phyloP scores from a whole-genome alignment of 2,113 vertebrate species.

The Climacteris rufus region DNA sequence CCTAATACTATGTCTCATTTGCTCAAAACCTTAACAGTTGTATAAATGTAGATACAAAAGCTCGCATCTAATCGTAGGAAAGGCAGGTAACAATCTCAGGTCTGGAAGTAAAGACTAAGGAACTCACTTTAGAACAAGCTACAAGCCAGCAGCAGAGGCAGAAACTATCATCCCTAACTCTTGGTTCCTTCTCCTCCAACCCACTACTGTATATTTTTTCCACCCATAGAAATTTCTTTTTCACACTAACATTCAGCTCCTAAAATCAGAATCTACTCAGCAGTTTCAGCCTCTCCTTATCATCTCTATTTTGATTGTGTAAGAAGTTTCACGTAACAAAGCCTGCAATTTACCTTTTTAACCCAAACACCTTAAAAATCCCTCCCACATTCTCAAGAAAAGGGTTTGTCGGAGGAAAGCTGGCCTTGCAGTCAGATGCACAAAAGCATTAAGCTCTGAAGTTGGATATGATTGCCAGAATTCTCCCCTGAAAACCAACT shows the following conservation, averaged over 20 bases:
- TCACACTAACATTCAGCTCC: not conserved
- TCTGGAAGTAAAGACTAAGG: not conserved
- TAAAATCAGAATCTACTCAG: not conserved
- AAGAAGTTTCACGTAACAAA: not conserved
- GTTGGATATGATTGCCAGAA: not conserved
- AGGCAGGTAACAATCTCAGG: not conserved
- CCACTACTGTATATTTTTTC: not conserved
- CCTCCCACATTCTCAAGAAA: not conserved
- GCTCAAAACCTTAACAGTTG: not conserved
- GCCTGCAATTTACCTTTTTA: slow-evolving; percentile 11
- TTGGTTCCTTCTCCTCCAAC: not conserved
- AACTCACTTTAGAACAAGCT: not conserved
- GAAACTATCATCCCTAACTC: not conserved
- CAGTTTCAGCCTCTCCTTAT: not conserved
- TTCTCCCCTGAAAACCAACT: not conserved
- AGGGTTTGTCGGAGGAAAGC: not conserved
- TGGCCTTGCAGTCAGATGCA: not conserved
- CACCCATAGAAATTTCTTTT: not conserved
- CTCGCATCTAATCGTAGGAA: not conserved
- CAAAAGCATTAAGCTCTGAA: not conserved
- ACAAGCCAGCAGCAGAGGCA: not conserved
- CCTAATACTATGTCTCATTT: not conserved
- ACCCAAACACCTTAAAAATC: not conserved
- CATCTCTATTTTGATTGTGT: not conserved
- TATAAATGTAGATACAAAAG: not conserved